Base-by-base conservation (phyloP, 2,797 vertebrate species). In the Dicrostonyx torquatus region DNA sequence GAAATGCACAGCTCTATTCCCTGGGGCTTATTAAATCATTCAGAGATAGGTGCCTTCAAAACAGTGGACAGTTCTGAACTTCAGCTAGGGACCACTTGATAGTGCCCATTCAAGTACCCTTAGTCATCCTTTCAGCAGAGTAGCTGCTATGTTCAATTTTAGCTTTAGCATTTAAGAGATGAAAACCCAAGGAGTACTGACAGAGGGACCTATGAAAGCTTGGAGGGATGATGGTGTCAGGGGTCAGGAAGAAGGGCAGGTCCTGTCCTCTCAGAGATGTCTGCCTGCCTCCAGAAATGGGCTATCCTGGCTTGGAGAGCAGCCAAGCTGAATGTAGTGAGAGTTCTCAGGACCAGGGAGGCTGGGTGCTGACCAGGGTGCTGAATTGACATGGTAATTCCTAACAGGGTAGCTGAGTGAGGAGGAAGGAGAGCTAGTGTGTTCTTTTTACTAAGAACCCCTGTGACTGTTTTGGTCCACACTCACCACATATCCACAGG, bases 361-460 rank as follows among this genome's bases (percentile, higher is more conserved):
- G 20, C 2, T 29, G 70, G 87, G 93, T 6, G 96, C 97, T 98
- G 96, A 40, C 97, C 97, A 96, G 75, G 90, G 97, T 97, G 93
- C 97, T 98, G 97, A 97, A 96, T 2, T 1, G 0, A 17, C 10
- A 13, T 0, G 12, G 5, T 0, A 0, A 73, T 86, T 86, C 45
- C 91, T 85, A 29, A 64, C 6, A 22, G 55, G 10, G 50, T 60
- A 5, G 26, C 12, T 53, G 15, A 70, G 17, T 40, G 37, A 53
- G 86, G 50, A 83, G 31, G 26, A 62, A 80, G 5, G 76, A n/a
- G 58, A 26, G 66, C 10, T 37, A 40, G 66, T n/a, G 13, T 40
- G 45, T 87, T 90, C 87, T 91, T 77, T 64, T 92, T 70, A 45
- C 55, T 80, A n/a, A 50, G 66, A 43, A 70, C 4, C 26, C 77